Percentiles rank a stretch among this genome's conserved stretches.
These are phyloP conservation scores for Drosophila macrospina DNA, from an alignment of 2,888 invertebrate genomes.

Conservation along the genomic window DNA sequence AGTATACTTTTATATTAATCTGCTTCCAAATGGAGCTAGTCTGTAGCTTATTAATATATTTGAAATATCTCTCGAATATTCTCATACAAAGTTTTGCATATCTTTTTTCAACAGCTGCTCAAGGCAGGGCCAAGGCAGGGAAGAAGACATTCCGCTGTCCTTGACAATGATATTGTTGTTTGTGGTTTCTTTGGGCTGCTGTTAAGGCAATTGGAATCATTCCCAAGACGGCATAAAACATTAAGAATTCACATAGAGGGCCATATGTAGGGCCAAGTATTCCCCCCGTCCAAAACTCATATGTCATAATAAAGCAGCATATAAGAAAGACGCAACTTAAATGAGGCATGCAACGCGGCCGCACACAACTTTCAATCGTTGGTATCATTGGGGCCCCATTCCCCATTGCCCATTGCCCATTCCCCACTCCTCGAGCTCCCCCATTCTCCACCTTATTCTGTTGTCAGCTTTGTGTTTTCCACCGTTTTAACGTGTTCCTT, in stretches of 20 bases:
- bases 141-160: constrained; percentile 38
- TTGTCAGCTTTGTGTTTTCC: constrained; percentile 11
- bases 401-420: too few species aligned
- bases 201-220: constrained; percentile 24
- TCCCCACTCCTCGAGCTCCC: neutral
- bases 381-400: constrained; percentile 10
- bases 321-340: constrained; percentile 40
- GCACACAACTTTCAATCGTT: constrained; percentile 29
- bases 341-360: constrained; percentile 44
- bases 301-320: constrained; percentile 42
- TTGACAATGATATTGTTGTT: constrained; percentile 53
- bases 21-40: neutral
- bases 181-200: neutral
- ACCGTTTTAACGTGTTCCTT: constrained; percentile 13
- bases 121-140: neutral
- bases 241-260: constrained; percentile 7
- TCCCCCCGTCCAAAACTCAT: constrained; percentile 1
- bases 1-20: too few species aligned
- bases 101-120: neutral
- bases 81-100: too few species aligned
- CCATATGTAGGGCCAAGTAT: constrained; percentile 4
- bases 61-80: neutral
- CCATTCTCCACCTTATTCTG: neutral
- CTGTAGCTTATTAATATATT: neutral
- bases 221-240: constrained; percentile 38